A percentile compares a stretch with the other conserved stretches of the same genome.
phyloP scores from a whole-genome alignment of 2,113 vertebrate genomes.

The Athene noctua region DNA sequence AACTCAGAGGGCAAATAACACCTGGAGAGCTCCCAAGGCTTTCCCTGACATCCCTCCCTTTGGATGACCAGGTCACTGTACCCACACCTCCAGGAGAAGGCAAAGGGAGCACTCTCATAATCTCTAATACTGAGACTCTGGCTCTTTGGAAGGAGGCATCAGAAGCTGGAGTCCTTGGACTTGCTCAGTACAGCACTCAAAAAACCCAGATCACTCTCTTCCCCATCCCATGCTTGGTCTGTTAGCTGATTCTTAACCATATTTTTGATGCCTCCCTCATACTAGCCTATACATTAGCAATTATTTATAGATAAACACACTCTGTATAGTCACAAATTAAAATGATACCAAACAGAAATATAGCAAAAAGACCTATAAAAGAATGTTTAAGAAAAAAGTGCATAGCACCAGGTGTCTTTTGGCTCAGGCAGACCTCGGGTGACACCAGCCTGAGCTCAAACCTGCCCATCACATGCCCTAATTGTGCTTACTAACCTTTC shows the following conservation, averaged over 20 bases:
- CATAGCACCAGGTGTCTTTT: background rate
- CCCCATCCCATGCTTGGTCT: background rate
- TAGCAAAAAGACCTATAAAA: background rate
- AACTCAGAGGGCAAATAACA: background rate
- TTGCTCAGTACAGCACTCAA: background rate
- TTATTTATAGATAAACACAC: background rate
- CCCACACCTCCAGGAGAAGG: background rate
- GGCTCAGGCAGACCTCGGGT: background rate
- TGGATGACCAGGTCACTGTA: background rate
- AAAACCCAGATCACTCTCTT: background rate
- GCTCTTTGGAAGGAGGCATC: background rate
- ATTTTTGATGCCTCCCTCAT: background rate
- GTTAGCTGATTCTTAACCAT: background rate
- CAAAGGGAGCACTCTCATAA: background rate
- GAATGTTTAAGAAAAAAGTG: background rate
- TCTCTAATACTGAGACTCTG: background rate
- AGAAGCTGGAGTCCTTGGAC: background rate
- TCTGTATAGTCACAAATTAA: background rate
- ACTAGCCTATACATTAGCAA: background rate
- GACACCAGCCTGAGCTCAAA: background rate
- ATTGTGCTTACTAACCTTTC: slow-evolving; percentile 88
- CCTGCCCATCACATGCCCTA: background rate
- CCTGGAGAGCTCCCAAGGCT: background rate
- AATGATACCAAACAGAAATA: background rate
- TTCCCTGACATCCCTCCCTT: background rate